Conservation (phyloP, 2,888 invertebrate genomes). For the Vannuccia rotundouncinata region DNA sequence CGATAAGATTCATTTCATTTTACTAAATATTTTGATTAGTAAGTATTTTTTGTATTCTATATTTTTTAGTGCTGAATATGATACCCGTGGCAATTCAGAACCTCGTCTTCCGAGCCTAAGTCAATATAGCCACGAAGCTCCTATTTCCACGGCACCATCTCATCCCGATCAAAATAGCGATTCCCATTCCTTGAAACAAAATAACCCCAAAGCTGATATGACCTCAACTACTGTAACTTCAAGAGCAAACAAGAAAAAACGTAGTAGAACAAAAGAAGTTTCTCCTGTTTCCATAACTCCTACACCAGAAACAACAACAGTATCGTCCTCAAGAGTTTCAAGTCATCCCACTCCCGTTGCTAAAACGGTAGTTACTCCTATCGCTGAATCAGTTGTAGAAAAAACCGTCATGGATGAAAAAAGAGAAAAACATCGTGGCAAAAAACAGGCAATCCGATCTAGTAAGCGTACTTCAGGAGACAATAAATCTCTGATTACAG, state of each 20-base stretch:
- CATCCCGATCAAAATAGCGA: neutral
- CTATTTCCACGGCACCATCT: neutral
- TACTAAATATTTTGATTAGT: no score
- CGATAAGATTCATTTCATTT: no score
- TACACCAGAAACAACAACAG: neutral
- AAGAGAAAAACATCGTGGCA: neutral
- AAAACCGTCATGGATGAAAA: slow-evolving; percentile 2
- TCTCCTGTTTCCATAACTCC: neutral
- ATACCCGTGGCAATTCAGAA: neutral
- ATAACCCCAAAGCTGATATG: neutral
- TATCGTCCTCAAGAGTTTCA: neutral
- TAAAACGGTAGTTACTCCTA: neutral
- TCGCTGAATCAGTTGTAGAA: neutral
- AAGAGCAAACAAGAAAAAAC: neutral
- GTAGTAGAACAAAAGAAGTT: neutral
- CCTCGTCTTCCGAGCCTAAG: neutral
- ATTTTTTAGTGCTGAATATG: neutral
- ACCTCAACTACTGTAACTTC: neutral
- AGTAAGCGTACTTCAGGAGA: neutral
- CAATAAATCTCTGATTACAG: neutral
- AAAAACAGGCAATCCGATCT: neutral
- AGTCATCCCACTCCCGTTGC: neutral
- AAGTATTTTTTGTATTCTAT: no score
- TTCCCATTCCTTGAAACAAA: neutral
- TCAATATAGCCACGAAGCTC: neutral